Percentiles rank a stretch among this genome's conserved stretches.
These are phyloP conservation scores for Periophthalmus magnuspinnatus DNA, from an alignment of 2,797 vertebrate genomes.

Conservation along the genomic window DNA sequence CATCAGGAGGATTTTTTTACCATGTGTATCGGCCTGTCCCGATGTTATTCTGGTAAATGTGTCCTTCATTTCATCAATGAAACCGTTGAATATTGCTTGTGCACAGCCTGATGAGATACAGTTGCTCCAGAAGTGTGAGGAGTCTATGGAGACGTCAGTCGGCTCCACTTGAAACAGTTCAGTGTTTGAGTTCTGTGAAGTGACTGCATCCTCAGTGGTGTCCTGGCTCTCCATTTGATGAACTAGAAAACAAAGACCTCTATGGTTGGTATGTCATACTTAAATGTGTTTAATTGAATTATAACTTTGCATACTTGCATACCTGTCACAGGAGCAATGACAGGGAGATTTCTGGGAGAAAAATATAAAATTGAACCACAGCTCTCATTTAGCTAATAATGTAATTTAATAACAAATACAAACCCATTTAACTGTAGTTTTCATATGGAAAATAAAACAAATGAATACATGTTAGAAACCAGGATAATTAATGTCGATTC, in stretches of 20 bases:
- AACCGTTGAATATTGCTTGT: slow-evolving; percentile 60
- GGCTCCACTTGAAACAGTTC: background rate
- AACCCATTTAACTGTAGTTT: background rate
- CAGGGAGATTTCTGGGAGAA: background rate
- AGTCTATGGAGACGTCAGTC: background rate
- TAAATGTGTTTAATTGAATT: background rate
- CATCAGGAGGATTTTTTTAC: slow-evolving; percentile 42
- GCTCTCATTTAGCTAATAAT: background rate
- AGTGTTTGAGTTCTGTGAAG: slow-evolving; percentile 10
- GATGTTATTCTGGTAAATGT: slow-evolving; percentile 65
- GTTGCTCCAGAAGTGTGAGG: slow-evolving; percentile 70
- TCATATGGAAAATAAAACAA: background rate
- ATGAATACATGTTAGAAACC: background rate
- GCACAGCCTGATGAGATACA: slow-evolving; percentile 71
- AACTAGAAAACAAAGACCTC: slow-evolving; percentile 20
- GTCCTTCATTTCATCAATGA: slow-evolving; percentile 52
- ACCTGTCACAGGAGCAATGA: background rate
- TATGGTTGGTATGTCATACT: background rate
- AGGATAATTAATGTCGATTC: background rate
- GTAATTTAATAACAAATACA: background rate
- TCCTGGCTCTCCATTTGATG: background rate
- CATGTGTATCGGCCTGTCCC: slow-evolving; percentile 64
- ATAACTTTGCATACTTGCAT: background rate
- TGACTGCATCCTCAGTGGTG: slow-evolving; percentile 10
- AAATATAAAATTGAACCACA: background rate